Base-by-base conservation (phyloP, 2,888 invertebrate genomes). In the Sminthurides aquaticus region DNA sequence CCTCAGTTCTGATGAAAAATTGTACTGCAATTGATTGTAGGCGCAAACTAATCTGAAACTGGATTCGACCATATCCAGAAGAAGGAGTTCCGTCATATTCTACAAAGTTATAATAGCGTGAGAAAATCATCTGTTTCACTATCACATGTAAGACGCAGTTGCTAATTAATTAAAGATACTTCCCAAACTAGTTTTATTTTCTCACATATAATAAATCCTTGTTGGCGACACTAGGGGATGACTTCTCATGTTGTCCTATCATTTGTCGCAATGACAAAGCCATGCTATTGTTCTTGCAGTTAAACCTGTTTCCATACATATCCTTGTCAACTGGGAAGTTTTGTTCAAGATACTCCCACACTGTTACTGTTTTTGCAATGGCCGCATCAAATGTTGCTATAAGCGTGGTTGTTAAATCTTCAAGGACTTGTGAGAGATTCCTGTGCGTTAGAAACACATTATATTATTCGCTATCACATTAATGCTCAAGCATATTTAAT, bases 81-180 rank as follows among this genome's bases (percentile, higher is more conserved):
- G 3, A n/a, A 57, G 57, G 5, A 29, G 5, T n/a, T 57, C 57
- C 29, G 57, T 18, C 8, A 57, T n/a, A 24, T 57, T 57, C 57
- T 57, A 29, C 2, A 28, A 57, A 15, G 5, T 5, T n/a, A n/a
- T n/a, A n/a, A n/a, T n/a, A n/a, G n/a, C n/a, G n/a, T n/a, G n/a
- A n/a, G n/a, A n/a, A n/a, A n/a, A n/a, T n/a, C n/a, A n/a, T n/a
- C n/a, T n/a, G n/a, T n/a, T n/a, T n/a, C n/a, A n/a, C n/a, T n/a
- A n/a, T n/a, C n/a, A n/a, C n/a, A n/a, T n/a, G n/a, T n/a, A n/a
- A n/a, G n/a, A n/a, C n/a, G n/a, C n/a, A 56, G 8, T 56, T 56
- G 18, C 25, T 18, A 56, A 8, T 8, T 20, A 5, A 3, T 15
- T 56, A 26, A 56, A 24, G 43, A 43, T 43, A n/a, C 43, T 11